Evolutionary conservation across 2,888 invertebrate species (phyloP).

Genomic region (Resseliella maxima): DNA sequence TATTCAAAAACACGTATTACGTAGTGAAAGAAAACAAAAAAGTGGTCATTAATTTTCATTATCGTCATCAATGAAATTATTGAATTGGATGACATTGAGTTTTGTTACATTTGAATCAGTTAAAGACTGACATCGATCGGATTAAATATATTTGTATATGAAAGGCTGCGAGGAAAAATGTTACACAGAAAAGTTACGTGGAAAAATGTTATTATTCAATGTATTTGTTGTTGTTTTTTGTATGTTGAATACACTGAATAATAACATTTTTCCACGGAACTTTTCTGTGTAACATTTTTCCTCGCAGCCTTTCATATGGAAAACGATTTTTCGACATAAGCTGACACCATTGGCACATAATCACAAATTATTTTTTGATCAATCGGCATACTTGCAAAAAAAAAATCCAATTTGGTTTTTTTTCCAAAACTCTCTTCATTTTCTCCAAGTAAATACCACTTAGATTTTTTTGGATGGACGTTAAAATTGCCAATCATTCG

Average conservation of each 20-base stretch:
- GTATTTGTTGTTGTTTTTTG: too few species aligned
- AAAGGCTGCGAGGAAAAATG: too few species aligned
- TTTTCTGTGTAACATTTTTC: too few species aligned
- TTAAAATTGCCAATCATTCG: not conserved
- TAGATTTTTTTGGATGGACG: not conserved
- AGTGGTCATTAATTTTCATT: too few species aligned
- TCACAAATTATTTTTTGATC: conserved; percentile 2
- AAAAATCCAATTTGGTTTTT: not conserved
- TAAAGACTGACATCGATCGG: not conserved
- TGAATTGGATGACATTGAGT: not conserved
- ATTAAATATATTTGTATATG: too few species aligned
- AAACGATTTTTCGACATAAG: not conserved
- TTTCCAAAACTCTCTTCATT: not conserved
- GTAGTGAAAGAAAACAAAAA: too few species aligned
- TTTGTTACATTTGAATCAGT: not conserved
- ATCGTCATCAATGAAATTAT: not conserved
- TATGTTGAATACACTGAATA: too few species aligned
- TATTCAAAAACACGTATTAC: too few species aligned
- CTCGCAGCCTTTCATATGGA: too few species aligned
- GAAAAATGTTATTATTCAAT: too few species aligned
- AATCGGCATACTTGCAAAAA: not conserved
- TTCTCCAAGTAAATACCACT: not conserved
- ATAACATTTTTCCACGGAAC: too few species aligned
- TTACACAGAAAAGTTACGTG: too few species aligned
- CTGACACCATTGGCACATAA: not conserved